Evolutionary conservation across 1,140 invertebrate species (phyloP).

Genomic region (Lanistes nyassanus): DNA sequence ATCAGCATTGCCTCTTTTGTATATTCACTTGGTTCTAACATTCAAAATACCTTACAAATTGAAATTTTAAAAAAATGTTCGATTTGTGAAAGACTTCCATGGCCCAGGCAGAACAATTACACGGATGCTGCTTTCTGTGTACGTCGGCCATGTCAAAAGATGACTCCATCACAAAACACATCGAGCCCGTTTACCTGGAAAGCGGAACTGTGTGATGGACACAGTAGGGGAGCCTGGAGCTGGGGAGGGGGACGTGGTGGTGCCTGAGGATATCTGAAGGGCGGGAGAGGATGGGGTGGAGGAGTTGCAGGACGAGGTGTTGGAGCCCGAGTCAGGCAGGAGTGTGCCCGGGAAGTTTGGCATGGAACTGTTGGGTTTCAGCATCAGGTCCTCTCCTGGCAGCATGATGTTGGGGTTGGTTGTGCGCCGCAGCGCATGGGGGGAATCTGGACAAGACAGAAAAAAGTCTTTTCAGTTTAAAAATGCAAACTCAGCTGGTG

Average conservation of each 20-base stretch:
- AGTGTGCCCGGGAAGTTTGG: conserved; percentile 50
- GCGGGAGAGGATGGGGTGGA: conserved; percentile 95
- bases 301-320: conserved; percentile 95
- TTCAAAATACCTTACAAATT: no score
- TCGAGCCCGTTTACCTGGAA: conserved; percentile 75
- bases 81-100: no score
- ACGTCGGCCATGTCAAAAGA: neutral
- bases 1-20: no score
- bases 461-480: no score
- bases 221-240: conserved; percentile 64
- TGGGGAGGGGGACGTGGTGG: conserved; percentile 49
- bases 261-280: conserved; percentile 50
- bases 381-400: conserved; percentile 19
- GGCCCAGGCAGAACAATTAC: no score
- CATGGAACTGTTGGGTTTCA: conserved; percentile 44
- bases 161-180: neutral
- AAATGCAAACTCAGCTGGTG: no score
- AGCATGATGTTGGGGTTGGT: conserved; percentile 34
- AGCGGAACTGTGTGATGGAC: conserved; percentile 77
- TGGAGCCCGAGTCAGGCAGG: conserved; percentile 86
- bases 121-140: neutral
- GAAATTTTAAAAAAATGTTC: no score
- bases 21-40: no score
- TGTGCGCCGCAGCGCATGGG: conserved; percentile 36
- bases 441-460: conserved; percentile 50